Conservation (phyloP, 2,888 invertebrate genomes). For the Ellobium chinense region DNA sequence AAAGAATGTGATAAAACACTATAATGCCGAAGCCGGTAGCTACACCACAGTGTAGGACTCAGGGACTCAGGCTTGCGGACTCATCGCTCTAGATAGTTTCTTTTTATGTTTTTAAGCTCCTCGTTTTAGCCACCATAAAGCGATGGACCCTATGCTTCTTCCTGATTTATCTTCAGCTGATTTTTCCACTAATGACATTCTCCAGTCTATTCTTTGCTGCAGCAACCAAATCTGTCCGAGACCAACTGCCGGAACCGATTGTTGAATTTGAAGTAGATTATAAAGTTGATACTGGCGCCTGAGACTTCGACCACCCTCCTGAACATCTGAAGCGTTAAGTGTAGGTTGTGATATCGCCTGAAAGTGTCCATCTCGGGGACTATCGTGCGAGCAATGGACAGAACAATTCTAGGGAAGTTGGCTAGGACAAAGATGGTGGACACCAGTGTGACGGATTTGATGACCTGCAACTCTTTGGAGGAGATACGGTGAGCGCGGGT, state of each 20-base stretch:
- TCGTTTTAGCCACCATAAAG: too few relatives aligned
- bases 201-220: background rate
- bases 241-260: background rate
- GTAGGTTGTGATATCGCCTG: conserved; percentile 2
- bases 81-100: too few relatives aligned
- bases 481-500: background rate
- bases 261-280: conserved; percentile 14
- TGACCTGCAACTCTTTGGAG: conserved; percentile 4
- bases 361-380: conserved; percentile 20
- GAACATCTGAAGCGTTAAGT: conserved; percentile 1
- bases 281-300: background rate
- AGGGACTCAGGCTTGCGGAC: too few relatives aligned
- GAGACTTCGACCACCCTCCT: background rate
- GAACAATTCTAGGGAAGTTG: conserved; percentile 7
- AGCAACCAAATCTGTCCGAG: background rate
- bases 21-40: too few relatives aligned
- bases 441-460: conserved; percentile 9
- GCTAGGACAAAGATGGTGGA: background rate
- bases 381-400: background rate
- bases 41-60: too few relatives aligned
- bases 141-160: too few relatives aligned
- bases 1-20: too few relatives aligned
- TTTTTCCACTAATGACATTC: too few relatives aligned
- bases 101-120: too few relatives aligned
- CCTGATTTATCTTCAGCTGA: too few relatives aligned